These are phyloP conservation scores for Cylas formicarius DNA, from an alignment of 1,140 invertebrate species.

Conservation along the genomic window DNA sequence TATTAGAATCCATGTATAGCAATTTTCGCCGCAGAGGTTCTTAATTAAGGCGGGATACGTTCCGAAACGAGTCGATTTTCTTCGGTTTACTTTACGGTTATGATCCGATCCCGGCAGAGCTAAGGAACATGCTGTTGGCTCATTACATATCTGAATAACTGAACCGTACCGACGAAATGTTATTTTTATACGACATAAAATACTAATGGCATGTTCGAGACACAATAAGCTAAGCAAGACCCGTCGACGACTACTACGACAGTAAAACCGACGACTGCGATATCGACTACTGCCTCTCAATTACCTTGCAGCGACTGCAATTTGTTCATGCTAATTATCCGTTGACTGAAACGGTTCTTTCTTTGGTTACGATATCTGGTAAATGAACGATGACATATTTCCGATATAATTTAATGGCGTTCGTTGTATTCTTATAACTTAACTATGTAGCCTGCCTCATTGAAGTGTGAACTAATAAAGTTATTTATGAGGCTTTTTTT, in stretches of 20 bases:
- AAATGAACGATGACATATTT: too few relatives aligned
- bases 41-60: constrained; percentile 33
- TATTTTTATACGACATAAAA: constrained; percentile 39
- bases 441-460: too few relatives aligned
- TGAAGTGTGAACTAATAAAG: too few relatives aligned
- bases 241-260: constrained; percentile 2
- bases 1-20: constrained; percentile 18
- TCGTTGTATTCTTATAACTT: too few relatives aligned
- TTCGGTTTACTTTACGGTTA: constrained; percentile 33
- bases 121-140: constrained; percentile 34
- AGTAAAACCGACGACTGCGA: constrained; percentile 16
- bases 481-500: too few relatives aligned
- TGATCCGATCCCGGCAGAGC: constrained; percentile 26
- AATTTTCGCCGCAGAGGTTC: constrained; percentile 21
- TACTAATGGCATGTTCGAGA: constrained; percentile 36
- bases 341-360: too few relatives aligned
- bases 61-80: constrained; percentile 31
- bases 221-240: constrained; percentile 25
- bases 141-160: constrained; percentile 38
- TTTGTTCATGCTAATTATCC: too few relatives aligned
- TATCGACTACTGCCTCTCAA: constrained; percentile 15
- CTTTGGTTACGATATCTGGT: too few relatives aligned
- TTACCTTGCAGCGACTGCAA: too few relatives aligned
- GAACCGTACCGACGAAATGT: constrained; percentile 34
- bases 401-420: too few relatives aligned